Base-by-base conservation (phyloP, 2,113 vertebrate genomes). In the Hydropotes inermis region DNA sequence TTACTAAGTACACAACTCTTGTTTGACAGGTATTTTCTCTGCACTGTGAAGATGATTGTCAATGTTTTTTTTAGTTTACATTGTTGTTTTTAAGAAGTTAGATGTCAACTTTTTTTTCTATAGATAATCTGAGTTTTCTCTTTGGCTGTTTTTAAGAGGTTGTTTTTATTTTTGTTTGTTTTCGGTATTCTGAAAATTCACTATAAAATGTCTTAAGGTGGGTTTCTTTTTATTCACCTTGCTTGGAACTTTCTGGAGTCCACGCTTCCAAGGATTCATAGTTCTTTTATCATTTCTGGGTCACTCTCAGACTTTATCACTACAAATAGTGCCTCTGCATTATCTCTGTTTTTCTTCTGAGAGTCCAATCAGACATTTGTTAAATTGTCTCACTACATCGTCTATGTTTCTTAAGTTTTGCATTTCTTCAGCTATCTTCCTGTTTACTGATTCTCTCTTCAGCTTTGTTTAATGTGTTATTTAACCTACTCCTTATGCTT, bases 361-460 rank as follows among this genome's bases (percentile, higher is more conserved):
- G 82, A 76, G 10, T 47, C 12, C 25, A 67, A n/a, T 28, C 52
- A 85, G 13, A 27, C 13, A 58, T 76, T 30, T 67, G 1, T 58
- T 60, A 50, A 14, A 64, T 13, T 27, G 30, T 81, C 78, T 85
- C 27, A 45, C 64, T 82, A 21, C 5, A 36, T 52, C 21, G 58
- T 78, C 82, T 36, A 57, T 43, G 27, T 64, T 74, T 89, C 28
- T 70, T 96, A 43, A 79, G 78, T 61, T 70, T 54, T 70, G 23
- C 6, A 87, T 91, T 70, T 95, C 70, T 58, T 88, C 19, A 36
- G 13, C 13, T 54, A 43, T 28, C 43, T 89, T 96, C 83, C 57
- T 87, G 1, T 78, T 95, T 55, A 95, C 17, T 84, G 91, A 93
- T 93, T 87, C 78, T 96, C 60, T 91, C 78, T 95, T 91, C 21